Percentiles rank a stretch among this genome's conserved stretches.
Conservation (phyloP, 2,888 invertebrate species). For the Calephelis perditalis region DNA sequence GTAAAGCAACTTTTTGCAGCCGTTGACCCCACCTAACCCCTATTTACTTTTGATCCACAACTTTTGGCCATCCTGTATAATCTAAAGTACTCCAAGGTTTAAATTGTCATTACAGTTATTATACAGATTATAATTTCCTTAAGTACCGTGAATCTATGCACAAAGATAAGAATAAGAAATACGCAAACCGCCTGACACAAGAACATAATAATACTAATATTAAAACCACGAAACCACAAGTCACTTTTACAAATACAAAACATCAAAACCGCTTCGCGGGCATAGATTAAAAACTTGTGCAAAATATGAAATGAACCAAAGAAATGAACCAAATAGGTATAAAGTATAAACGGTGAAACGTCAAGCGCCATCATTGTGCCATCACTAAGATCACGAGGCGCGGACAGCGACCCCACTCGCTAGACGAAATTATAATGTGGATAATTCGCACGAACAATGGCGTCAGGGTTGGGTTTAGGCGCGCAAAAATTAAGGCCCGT, state of each 20-base stretch:
- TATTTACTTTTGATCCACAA: too few relatives aligned
- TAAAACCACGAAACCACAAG: conserved; percentile 5
- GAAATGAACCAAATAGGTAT: neutral
- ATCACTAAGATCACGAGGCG: conserved; percentile 24
- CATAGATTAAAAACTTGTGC: neutral
- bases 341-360: neutral
- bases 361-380: conserved; percentile 10
- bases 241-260: conserved; percentile 11
- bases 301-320: conserved; percentile 9
- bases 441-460: conserved; percentile 46
- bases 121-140: too few relatives aligned
- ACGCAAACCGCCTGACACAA: neutral
- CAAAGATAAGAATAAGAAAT: neutral
- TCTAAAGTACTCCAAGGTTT: too few relatives aligned
- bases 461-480: too few relatives aligned
- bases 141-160: too few relatives aligned
- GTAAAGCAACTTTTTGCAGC: too few relatives aligned
- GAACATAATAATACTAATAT: neutral
- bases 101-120: too few relatives aligned
- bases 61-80: too few relatives aligned
- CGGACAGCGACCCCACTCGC: conserved; percentile 42
- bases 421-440: conserved; percentile 38
- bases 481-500: too few relatives aligned
- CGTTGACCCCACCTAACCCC: too few relatives aligned
- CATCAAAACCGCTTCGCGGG: neutral